These are phyloP conservation scores for Mystacornis crossleyi DNA, from an alignment of 2,113 vertebrate species.

Conservation along the genomic window DNA sequence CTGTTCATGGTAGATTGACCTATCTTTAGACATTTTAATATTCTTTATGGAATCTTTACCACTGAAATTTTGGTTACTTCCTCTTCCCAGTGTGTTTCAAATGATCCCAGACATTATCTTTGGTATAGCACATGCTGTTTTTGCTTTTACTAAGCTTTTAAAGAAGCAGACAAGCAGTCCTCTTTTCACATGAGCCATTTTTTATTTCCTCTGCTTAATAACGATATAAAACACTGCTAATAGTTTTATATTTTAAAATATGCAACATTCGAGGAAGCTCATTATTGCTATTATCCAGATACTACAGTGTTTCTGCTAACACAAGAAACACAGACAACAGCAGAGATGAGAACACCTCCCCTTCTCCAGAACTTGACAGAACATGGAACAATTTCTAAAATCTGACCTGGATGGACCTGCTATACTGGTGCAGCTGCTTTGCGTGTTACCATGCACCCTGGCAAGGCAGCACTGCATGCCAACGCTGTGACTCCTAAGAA, in stretches of 20 bases:
- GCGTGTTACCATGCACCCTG: not conserved
- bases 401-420: not conserved
- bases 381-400: not conserved
- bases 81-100: not conserved
- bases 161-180: not conserved
- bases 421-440: conserved; percentile 19
- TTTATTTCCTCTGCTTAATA: not conserved
- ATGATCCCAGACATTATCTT: not conserved
- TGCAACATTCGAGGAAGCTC: not conserved
- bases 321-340: not conserved
- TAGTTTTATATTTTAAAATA: not conserved
- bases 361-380: not conserved
- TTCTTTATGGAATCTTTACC: not conserved
- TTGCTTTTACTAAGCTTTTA: not conserved
- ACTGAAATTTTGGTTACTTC: not conserved
- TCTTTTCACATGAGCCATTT: not conserved
- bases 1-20: not conserved
- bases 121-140: not conserved
- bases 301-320: not conserved
- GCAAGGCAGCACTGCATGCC: not conserved
- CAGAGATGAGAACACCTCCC: not conserved
- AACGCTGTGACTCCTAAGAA: not conserved
- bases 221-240: not conserved
- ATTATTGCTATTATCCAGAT: not conserved
- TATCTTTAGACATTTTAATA: not conserved